Evolutionary conservation across 2,888 invertebrate genomes (phyloP).

Genomic region (Philopedon plagiatum): DNA sequence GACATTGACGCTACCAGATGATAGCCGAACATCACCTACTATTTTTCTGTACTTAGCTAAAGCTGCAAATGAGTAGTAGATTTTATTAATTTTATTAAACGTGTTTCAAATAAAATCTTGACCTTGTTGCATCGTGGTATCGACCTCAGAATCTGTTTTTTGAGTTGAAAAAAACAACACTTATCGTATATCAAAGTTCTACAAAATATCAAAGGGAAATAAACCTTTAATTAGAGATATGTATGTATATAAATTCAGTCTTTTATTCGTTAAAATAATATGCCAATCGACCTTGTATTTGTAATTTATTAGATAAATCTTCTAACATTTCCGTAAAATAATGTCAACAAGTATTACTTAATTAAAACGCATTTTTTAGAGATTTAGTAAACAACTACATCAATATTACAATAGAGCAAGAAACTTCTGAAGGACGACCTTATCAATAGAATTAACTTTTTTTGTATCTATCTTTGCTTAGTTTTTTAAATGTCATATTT

Average conservation of each 20-base stretch:
- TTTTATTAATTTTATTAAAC: not conserved
- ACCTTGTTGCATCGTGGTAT: not conserved
- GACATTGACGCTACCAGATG: too few species aligned
- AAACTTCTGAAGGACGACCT: constrained; percentile 39
- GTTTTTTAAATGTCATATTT: too few species aligned
- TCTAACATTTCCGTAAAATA: constrained; percentile 7
- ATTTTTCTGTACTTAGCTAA: too few species aligned
- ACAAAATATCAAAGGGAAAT: constrained; percentile 6
- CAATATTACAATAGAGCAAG: constrained; percentile 38
- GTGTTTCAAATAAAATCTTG: not conserved
- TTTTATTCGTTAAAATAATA: not conserved
- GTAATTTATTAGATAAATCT: constrained; percentile 16
- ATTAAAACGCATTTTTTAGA: constrained; percentile 1
- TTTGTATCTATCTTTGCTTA: too few species aligned
- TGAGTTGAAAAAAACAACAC: not conserved
- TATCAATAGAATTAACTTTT: not conserved
- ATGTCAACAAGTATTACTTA: constrained; percentile 8
- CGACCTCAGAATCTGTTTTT: not conserved
- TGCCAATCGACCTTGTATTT: constrained; percentile 13
- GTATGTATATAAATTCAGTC: not conserved
- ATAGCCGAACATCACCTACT: too few species aligned
- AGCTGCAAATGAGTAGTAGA: too few species aligned
- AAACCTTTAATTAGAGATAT: not conserved
- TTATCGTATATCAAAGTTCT: not conserved
- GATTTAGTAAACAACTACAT: constrained; percentile 1